Conservation (phyloP, 2,113 vertebrate genomes). For the Vulpes ferrilata region DNA sequence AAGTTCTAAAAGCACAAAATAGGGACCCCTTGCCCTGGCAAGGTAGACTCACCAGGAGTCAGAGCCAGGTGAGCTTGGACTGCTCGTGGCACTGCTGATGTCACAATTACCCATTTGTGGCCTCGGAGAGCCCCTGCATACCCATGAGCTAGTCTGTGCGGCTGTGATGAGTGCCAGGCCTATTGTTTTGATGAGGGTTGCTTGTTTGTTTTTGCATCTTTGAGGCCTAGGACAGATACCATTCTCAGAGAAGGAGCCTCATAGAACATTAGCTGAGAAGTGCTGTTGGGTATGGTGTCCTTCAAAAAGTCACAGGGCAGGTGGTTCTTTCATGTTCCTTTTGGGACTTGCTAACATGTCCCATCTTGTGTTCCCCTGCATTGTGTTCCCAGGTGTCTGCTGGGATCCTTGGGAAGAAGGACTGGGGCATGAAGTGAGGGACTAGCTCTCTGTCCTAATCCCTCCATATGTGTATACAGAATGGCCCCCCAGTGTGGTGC, state of each 20-base stretch:
- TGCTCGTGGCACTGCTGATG: not conserved
- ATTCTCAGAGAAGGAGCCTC: not conserved
- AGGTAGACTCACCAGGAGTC: not conserved
- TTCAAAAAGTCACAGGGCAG: conserved; percentile 24
- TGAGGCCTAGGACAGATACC: not conserved
- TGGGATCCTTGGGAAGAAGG: not conserved
- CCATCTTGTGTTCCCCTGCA: not conserved
- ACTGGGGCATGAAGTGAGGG: not conserved
- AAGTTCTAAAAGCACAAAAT: not conserved
- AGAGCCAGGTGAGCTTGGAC: not conserved
- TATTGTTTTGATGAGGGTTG: not conserved
- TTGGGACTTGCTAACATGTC: not conserved
- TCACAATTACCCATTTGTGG: not conserved
- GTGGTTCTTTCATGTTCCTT: not conserved
- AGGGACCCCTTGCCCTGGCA: not conserved
- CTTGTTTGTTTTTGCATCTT: not conserved
- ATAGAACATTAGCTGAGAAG: not conserved
- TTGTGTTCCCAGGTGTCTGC: not conserved
- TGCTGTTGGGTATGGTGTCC: not conserved
- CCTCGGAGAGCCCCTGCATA: not conserved
- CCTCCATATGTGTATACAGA: not conserved
- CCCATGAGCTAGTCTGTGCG: not conserved
- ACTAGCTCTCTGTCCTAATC: not conserved
- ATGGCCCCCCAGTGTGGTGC: not conserved
- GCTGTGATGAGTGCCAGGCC: not conserved